These are phyloP conservation scores for Regulus satrapa DNA, from an alignment of 2,113 vertebrate species.

Conservation along the genomic window DNA sequence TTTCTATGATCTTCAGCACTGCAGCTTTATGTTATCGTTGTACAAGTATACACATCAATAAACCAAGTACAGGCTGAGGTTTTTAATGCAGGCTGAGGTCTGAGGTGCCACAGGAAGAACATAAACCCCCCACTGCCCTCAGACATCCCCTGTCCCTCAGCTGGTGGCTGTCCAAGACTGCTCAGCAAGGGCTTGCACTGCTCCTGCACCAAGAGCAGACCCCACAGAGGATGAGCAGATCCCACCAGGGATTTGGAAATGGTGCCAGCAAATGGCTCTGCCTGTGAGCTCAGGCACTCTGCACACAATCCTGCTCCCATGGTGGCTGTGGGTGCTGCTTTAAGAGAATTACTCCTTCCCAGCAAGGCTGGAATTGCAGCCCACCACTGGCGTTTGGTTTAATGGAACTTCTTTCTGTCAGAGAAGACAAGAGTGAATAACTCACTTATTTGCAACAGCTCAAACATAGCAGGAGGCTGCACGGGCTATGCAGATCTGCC, in stretches of 20 bases:
- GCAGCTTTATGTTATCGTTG: not conserved
- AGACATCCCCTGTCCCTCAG: not conserved
- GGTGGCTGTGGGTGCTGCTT: not conserved
- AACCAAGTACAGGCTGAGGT: not conserved
- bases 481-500: not conserved
- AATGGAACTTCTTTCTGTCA: not conserved
- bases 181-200: not conserved
- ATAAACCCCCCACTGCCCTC: not conserved
- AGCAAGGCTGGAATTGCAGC: not conserved
- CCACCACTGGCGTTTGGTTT: not conserved
- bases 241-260: not conserved
- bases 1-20: not conserved
- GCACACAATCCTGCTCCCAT: rapidly evolving
- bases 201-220: not conserved
- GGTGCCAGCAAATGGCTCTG: not conserved
- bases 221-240: not conserved
- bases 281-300: rapidly evolving
- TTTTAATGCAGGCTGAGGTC: not conserved
- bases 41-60: not conserved
- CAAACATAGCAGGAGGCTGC: not conserved
- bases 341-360: not conserved
- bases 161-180: not conserved
- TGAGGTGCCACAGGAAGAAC: not conserved
- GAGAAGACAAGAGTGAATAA: not conserved
- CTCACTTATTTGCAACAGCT: not conserved